A percentile compares a stretch with the other conserved stretches of the same genome.
Evolutionary conservation across 2,888 invertebrate species (phyloP).

Genomic region (Dolomedes plantarius): DNA sequence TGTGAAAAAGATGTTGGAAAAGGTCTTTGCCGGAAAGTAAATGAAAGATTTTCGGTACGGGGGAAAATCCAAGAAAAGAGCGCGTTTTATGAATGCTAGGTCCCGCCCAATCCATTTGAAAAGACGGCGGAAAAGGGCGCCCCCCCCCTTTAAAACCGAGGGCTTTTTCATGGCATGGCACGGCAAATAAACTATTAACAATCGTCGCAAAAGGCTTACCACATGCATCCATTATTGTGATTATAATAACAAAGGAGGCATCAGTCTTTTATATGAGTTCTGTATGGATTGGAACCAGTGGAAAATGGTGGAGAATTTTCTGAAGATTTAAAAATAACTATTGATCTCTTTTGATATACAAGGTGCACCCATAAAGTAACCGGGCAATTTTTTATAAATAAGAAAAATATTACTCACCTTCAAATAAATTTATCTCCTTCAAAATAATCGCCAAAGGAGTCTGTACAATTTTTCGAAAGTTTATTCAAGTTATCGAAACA

Average conservation of each 20-base stretch:
- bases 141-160: slow-evolving; percentile 13
- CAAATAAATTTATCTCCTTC: too few species aligned
- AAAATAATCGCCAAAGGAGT: too few species aligned
- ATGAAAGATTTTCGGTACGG: slow-evolving; percentile 6
- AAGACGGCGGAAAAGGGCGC: slow-evolving; percentile 15
- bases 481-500: too few species aligned
- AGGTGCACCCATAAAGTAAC: too few species aligned
- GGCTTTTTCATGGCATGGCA: slow-evolving; percentile 28
- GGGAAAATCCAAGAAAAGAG: slow-evolving; percentile 20
- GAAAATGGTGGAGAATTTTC: too few species aligned
- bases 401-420: too few species aligned
- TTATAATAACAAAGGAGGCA: not conserved
- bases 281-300: too few species aligned
- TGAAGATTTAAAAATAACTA: too few species aligned
- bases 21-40: slow-evolving; percentile 44
- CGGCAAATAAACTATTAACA: not conserved
- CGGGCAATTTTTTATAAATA: too few species aligned
- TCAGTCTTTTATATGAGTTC: not conserved
- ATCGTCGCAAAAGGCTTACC: slow-evolving; percentile 5
- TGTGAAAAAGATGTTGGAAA: slow-evolving; percentile 22
- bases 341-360: too few species aligned
- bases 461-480: too few species aligned
- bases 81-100: slow-evolving; percentile 42
- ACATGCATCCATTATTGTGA: not conserved
- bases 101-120: slow-evolving; percentile 37